Evolutionary conservation across 2,113 vertebrate genomes (phyloP), one percentile per base, ranked within the genome.

Genomic region (Leptocoma aspasia): DNA sequence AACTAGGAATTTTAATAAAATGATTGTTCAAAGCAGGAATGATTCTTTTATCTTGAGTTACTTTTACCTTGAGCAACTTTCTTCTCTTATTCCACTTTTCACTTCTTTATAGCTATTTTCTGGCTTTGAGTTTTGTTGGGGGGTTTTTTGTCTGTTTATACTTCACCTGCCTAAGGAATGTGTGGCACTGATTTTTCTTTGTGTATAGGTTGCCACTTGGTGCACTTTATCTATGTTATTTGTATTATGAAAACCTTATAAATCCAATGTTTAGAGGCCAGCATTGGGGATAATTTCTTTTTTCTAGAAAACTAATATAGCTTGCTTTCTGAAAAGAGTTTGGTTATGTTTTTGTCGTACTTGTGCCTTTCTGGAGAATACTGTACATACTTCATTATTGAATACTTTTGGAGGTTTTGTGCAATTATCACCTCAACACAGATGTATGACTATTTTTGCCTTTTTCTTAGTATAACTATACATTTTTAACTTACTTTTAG

Each of bases 21-120:
- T 87, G 26, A 19, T 66, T 86, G 45, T 92, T 95, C 86, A 95
- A 96, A 94, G 89, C 33, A 44, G 27, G 59, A 70, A 26, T 42
- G 2, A 31, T 77, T 90, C 82, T 90, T 96, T 93, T 84, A 92
- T 92, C 86, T 75, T 66, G 5, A 22, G 4, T 90, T 93, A 27
- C 31, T 69, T 93, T 82, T n/a, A 92, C 88, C 63, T 92, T 82
- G 54, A 90, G 76, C 30, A 14, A 86, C 35, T 69, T 95, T 91
- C 2, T 82, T 80, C 41, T 86, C 28, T 57, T 90, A 82, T 13
- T 86, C 39, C 6, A 22, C 28, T 65, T 93, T 65, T 76, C 13
- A 35, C 7, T 70, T 89, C 30, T 88, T 90, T 80, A 31, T 31
- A 39, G 86, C n/a, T 80, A 3, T 37, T 73, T 87, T 56, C 23